Evolutionary conservation across 2,797 vertebrate species (phyloP).

Genomic region (Adelosebastes latens): DNA sequence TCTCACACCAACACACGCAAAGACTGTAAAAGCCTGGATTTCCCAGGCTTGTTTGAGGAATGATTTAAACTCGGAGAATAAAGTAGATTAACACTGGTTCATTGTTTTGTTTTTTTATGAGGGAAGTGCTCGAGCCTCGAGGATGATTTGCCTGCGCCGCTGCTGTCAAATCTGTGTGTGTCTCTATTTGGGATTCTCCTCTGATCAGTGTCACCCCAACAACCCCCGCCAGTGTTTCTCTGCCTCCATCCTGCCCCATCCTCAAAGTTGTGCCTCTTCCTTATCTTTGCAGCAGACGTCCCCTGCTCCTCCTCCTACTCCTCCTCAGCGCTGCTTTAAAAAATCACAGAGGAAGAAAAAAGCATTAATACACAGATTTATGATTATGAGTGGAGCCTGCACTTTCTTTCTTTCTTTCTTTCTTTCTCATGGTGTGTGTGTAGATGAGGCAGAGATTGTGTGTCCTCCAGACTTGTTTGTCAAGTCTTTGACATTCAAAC

Average conservation of each 20-base stretch:
- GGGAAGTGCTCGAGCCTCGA: neutral
- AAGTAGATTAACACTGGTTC: slow-evolving; percentile 18
- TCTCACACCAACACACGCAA: slow-evolving; percentile 78
- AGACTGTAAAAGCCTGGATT: slow-evolving; percentile 53
- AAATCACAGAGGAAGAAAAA: slow-evolving; percentile 38
- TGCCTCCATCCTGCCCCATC: slow-evolving; percentile 28
- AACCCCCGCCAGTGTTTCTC: slow-evolving; percentile 13
- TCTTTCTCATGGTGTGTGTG: neutral
- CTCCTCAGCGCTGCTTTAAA: slow-evolving; percentile 2
- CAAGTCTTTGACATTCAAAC: slow-evolving; percentile 29
- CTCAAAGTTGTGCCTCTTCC: slow-evolving; percentile 27
- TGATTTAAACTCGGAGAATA: slow-evolving; percentile 21
- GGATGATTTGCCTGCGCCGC: neutral
- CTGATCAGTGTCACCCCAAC: slow-evolving; percentile 42
- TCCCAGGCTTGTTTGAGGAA: slow-evolving; percentile 48
- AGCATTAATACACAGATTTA: slow-evolving; percentile 43
- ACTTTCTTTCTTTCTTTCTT: neutral
- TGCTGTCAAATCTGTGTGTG: slow-evolving; percentile 27
- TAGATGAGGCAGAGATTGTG: neutral
- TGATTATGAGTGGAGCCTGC: neutral
- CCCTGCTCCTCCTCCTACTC: slow-evolving; percentile 45
- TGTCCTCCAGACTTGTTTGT: slow-evolving; percentile 59
- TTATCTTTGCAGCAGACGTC: slow-evolving; percentile 76
- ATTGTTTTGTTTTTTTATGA: slow-evolving; percentile 18
- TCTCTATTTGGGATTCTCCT: slow-evolving; percentile 46